phyloP scores from a whole-genome alignment of 1,140 invertebrate species.

The Tribolium castaneum region DNA sequence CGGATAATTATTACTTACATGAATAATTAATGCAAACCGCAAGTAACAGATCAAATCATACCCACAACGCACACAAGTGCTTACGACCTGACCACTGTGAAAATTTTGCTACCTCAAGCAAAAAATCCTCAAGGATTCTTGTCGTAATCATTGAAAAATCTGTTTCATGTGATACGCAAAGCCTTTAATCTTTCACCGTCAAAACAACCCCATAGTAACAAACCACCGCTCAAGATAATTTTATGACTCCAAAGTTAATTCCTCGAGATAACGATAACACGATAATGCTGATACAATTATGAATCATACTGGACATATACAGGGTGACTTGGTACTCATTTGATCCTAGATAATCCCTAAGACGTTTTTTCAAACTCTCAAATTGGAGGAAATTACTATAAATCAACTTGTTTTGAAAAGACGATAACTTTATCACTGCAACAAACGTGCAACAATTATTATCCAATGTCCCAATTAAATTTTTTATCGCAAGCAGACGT shows the following conservation, averaged over 20 bases:
- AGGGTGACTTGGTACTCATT: too few relatives aligned
- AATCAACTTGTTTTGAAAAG: too few relatives aligned
- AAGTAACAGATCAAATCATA: not conserved
- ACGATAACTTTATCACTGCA: too few relatives aligned
- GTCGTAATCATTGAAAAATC: not conserved
- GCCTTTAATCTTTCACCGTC: not conserved
- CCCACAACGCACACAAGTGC: not conserved
- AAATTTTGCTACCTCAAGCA: too few relatives aligned
- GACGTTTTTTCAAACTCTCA: too few relatives aligned
- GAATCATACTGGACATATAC: too few relatives aligned
- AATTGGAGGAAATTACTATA: too few relatives aligned
- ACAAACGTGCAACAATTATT: too few relatives aligned
- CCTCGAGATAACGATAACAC: not conserved
- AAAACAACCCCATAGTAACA: constrained; percentile 11
- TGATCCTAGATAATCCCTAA: too few relatives aligned
- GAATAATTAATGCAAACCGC: not conserved
- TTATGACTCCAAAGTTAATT: not conserved
- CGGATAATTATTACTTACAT: not conserved
- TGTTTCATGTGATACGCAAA: not conserved
- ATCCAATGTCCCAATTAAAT: too few relatives aligned
- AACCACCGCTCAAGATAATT: not conserved
- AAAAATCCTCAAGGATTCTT: not conserved
- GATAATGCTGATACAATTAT: not conserved
- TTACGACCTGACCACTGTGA: too few relatives aligned
- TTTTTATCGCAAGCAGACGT: too few relatives aligned